Evolutionary conservation across 2,888 invertebrate genomes (phyloP), one percentile per base, ranked within the genome.

Genomic region (Diabrotica balteata): DNA sequence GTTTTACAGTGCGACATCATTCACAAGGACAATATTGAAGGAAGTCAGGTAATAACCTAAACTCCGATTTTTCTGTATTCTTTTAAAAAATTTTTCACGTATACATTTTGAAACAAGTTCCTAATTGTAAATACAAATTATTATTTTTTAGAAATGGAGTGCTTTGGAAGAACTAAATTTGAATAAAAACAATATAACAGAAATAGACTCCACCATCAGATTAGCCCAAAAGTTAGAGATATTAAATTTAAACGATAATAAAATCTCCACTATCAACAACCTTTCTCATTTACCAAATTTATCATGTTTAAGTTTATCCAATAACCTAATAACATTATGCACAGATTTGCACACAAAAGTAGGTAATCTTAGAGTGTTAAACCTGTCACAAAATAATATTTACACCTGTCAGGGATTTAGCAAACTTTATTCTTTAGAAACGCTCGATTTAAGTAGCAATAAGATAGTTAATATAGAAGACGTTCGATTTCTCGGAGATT

Each of bases 381-480:
- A 94, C 80, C 83, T 98, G 59, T 91, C 95, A 0, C 93, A 95
- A 76, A 98, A 98, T 84, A 89, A 89, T 79, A 89, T 98, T 5
- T 87, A 87, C 22, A 87, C 89, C 0, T 84, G 95, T 0, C 85
- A 86, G 69, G 93, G 93, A 0, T 90, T 96, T 76, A 89, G 91
- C 0, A 93, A 95, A 80, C 81, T 98, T 44, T 95, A 94, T 81
- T 96, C 96, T 0, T 84, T 98, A 68, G 93, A 94, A 75, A 90
- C 88, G 75, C 85, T 98, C 71, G 93, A 97, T 86, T 86, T 97
- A 54, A 93, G 94, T 76, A 93, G 93, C 75, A 98, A 98, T 85
- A 85, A 88, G 66, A 91, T 98, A 54, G 87, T 88, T 3, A 90
- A 93, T 66, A 89, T 97, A 8, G 90, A 91, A 73, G 95, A 96